Conservation (phyloP, 2,797 vertebrate genomes). For the Pseudopleuronectes americanus region DNA sequence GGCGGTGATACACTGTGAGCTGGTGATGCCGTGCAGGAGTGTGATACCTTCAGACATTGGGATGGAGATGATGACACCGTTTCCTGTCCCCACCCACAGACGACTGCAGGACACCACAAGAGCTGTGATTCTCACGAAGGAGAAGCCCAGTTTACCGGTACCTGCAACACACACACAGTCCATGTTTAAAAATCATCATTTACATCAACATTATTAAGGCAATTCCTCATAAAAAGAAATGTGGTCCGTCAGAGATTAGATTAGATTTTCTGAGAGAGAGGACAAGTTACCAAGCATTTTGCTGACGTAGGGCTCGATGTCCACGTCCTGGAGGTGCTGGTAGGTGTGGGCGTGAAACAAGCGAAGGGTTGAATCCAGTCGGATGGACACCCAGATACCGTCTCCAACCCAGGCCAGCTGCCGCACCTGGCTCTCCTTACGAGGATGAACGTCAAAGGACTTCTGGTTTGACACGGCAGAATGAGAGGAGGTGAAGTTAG, state of each 20-base stretch:
- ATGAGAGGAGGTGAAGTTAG: neutral
- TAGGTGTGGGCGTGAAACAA: slow-evolving; percentile 97
- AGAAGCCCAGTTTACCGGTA: slow-evolving; percentile 97
- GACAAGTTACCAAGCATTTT: slow-evolving; percentile 92
- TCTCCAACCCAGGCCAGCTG: slow-evolving; percentile 98
- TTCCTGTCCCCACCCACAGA: slow-evolving; percentile 97
- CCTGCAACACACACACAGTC: slow-evolving; percentile 77
- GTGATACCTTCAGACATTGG: slow-evolving; percentile 92
- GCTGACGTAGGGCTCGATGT: slow-evolving; percentile 99
- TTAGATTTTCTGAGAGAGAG: too few relatives aligned
- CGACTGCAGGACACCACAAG: slow-evolving; percentile 94
- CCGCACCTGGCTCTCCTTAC: slow-evolving; percentile 97
- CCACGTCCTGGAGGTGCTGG: slow-evolving; percentile 97
- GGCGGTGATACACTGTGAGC: neutral
- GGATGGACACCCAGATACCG: slow-evolving; percentile 98
- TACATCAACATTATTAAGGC: too few relatives aligned
- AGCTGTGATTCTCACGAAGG: slow-evolving; percentile 96
- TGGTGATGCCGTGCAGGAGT: neutral
- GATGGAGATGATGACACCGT: slow-evolving; percentile 98
- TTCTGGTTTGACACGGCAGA: slow-evolving; percentile 82
- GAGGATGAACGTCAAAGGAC: slow-evolving; percentile 95
- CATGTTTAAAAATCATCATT: neutral
- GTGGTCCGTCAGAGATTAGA: too few relatives aligned
- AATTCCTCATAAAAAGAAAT: too few relatives aligned
- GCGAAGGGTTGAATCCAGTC: slow-evolving; percentile 94